phyloP scores from a whole-genome alignment of 2,888 invertebrate genomes.

The Stratiomys singularior region DNA sequence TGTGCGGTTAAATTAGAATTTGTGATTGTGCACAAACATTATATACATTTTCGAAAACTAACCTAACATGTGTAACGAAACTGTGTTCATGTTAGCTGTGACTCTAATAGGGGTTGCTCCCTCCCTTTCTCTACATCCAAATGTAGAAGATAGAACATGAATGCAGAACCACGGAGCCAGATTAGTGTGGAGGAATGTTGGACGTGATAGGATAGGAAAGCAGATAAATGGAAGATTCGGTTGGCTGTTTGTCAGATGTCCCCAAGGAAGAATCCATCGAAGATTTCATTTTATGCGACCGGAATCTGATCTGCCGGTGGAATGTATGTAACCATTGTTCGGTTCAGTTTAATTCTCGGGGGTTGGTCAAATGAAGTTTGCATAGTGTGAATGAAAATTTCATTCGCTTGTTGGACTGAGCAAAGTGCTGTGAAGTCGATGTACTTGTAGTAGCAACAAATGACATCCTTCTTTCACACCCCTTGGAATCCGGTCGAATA shows the following conservation, averaged over 20 bases:
- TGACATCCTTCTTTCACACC: constrained; percentile 24
- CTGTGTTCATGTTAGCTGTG: constrained; percentile 46
- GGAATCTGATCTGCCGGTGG: constrained; percentile 11
- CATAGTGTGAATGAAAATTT: constrained; percentile 42
- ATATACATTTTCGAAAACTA: constrained; percentile 48
- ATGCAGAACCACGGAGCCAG: background rate
- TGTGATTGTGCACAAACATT: constrained; percentile 46
- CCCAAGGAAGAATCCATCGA: constrained; percentile 22
- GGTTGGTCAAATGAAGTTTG: background rate
- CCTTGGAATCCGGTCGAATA: background rate
- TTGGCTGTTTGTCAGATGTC: constrained; percentile 11
- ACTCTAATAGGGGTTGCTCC: constrained; percentile 32
- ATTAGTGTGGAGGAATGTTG: background rate
- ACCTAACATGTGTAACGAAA: constrained; percentile 51
- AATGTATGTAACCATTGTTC: background rate
- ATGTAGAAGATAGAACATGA: background rate
- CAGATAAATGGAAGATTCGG: constrained; percentile 27
- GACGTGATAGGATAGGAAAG: background rate
- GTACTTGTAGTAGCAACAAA: constrained; percentile 29
- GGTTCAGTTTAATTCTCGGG: background rate
- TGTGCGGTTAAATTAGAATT: constrained; percentile 41
- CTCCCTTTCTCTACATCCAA: background rate
- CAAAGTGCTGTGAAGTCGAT: background rate
- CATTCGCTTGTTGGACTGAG: constrained; percentile 23
- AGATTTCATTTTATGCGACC: constrained; percentile 14